Base-by-base conservation (phyloP, 1,140 invertebrate genomes). In the Drosophila bocki region DNA sequence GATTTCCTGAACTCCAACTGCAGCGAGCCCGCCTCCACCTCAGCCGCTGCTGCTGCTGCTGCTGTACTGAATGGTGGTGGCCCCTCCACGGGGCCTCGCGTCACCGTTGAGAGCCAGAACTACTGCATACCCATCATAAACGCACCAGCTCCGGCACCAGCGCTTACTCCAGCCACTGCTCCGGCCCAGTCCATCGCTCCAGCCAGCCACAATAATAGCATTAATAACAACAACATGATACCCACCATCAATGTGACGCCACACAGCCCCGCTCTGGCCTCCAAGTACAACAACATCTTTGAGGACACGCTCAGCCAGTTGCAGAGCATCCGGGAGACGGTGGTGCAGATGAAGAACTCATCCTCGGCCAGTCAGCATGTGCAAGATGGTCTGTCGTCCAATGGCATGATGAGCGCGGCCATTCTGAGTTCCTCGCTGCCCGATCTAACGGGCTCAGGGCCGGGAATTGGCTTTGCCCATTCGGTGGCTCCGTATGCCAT, bases 241-340 rank as follows among this genome's bases (percentile, higher is more conserved):
- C 97, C 97, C 68, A 97, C 95, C 54, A 97, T 97, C 82, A 97
- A 96, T 93, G 96, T 98, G 48, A 97, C 97, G 35, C 96, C 96
- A 5, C 96, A 97, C 92, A 97, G 96, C 58, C 96, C 96, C 29
- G 95, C 93, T 15, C 94, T 64, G 78, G 95, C 93, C 45, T 94
- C 63, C 70, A 93, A 93, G 59, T 93, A 92, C 60, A 92, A 87
- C 56, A 94, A 93, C 65, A 94, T 93, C 48, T 85, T 94, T 22
- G 93, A 93, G 54, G 93, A 93, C 60, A 93, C 94, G 9, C 82
- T 94, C 32, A 94, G 93, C 57, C 92, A 93, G 47, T 60, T 93
- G 45, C 92, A 93, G 47, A 92, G 75, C 33, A 93, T 93, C 41
- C 88, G 92, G 7, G 91, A 93, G 53, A 91, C 88, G 26, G 92